Conservation (phyloP, 2,797 vertebrate species). For the Toxotes lorentzi region DNA sequence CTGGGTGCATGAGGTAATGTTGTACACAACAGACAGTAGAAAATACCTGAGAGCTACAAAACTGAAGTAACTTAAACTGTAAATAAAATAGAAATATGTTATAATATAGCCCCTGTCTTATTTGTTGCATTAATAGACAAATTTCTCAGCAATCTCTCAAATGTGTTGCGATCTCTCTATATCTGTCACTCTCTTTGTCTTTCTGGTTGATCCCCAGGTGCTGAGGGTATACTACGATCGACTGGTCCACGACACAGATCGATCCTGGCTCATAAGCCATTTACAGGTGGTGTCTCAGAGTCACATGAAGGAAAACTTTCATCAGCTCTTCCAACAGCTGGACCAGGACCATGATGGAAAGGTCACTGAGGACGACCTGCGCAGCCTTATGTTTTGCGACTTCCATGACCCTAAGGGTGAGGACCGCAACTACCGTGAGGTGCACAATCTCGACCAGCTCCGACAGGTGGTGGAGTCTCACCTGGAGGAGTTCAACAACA, state of each 20-base stretch:
- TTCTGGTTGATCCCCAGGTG: slow-evolving; percentile 80
- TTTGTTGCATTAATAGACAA: neutral
- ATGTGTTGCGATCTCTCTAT: neutral
- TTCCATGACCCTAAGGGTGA: slow-evolving; percentile 91
- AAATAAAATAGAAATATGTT: neutral
- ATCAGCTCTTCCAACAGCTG: slow-evolving; percentile 87
- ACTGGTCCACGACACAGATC: slow-evolving; percentile 89
- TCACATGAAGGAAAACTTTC: slow-evolving; percentile 85
- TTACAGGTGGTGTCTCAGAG: slow-evolving; percentile 83
- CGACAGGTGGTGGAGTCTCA: slow-evolving; percentile 88
- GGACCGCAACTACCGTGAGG: slow-evolving; percentile 89
- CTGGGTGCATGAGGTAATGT: slow-evolving; percentile 93
- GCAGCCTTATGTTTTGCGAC: slow-evolving; percentile 95
- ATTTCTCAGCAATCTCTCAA: neutral
- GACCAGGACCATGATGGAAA: slow-evolving; percentile 86
- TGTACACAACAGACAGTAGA: neutral
- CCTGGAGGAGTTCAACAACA: slow-evolving; percentile 91
- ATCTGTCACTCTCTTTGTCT: neutral
- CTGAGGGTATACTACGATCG: slow-evolving; percentile 94
- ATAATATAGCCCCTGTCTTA: neutral
- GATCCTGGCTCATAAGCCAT: slow-evolving; percentile 88
- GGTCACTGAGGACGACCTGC: slow-evolving; percentile 91
- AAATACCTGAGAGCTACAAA: slow-evolving; percentile 3
- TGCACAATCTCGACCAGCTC: slow-evolving; percentile 84
- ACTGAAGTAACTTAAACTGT: neutral